These are phyloP conservation scores for Sesamia inferens DNA, from an alignment of 2,888 invertebrate genomes.

Conservation along the genomic window DNA sequence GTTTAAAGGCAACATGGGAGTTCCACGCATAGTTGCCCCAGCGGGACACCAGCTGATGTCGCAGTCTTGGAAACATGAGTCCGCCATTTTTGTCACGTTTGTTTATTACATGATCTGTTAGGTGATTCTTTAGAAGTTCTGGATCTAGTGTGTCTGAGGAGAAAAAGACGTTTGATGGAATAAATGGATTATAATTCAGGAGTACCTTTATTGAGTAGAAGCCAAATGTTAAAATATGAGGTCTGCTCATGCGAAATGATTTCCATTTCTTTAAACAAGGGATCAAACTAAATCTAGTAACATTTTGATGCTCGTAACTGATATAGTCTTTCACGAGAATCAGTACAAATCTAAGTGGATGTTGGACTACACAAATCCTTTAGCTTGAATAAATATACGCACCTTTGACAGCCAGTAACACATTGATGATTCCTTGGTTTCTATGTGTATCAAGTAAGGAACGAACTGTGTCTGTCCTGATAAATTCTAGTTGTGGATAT, in stretches of 20 bases:
- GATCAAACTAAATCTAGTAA: not conserved
- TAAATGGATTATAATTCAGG: not conserved
- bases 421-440: slow-evolving; percentile 93
- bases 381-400: slow-evolving; percentile 39
- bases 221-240: not conserved
- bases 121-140: slow-evolving; percentile 87
- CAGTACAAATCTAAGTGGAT: not conserved
- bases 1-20: slow-evolving; percentile 88
- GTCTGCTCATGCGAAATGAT: too few species aligned
- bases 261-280: too few species aligned
- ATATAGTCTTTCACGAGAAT: not conserved
- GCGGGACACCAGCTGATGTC: slow-evolving; percentile 92
- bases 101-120: slow-evolving; percentile 87
- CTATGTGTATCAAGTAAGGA: slow-evolving; percentile 93
- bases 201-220: not conserved
- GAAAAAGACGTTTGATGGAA: not conserved
- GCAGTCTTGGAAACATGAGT: slow-evolving; percentile 91
- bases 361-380: not conserved
- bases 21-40: slow-evolving; percentile 96
- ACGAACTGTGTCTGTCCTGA: slow-evolving; percentile 91
- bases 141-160: slow-evolving; percentile 85
- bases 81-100: slow-evolving; percentile 90
- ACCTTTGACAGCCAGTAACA: slow-evolving; percentile 92
- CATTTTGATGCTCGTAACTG: not conserved
- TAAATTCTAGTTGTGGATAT: slow-evolving; percentile 91